phyloP scores from a whole-genome alignment of 64 coral and sea anemone genomes.

The Porites australiensis region DNA sequence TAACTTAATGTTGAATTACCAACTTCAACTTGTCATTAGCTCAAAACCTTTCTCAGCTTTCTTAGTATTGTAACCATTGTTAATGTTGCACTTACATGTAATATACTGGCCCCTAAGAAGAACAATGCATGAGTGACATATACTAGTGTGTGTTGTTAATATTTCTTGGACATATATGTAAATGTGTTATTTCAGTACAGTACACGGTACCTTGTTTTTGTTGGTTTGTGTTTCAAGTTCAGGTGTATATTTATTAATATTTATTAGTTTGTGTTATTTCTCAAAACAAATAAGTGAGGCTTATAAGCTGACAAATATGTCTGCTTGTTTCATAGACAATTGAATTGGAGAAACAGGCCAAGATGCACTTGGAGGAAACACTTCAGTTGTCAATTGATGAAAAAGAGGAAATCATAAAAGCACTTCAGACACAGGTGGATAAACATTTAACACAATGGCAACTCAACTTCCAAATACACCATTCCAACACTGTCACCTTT shows the following conservation, averaged over 20 bases:
- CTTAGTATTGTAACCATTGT: too few relatives aligned
- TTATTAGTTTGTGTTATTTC: too few relatives aligned
- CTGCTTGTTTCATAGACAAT: conserved; percentile 69
- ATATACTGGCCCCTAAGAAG: too few relatives aligned
- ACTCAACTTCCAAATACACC: too few relatives aligned
- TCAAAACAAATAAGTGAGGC: too few relatives aligned
- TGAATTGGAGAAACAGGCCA: conserved; percentile 97
- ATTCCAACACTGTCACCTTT: too few relatives aligned
- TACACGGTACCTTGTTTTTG: not conserved
- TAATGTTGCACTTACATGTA: too few relatives aligned
- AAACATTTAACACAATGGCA: not conserved
- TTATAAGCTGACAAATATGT: not conserved
- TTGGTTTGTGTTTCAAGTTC: not conserved
- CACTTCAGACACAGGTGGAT: conserved; percentile 92
- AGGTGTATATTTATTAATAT: too few relatives aligned
- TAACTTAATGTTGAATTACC: not conserved
- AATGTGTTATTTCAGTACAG: not conserved
- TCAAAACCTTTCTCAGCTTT: too few relatives aligned
- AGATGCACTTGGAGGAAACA: conserved; percentile 97
- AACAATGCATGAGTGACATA: too few relatives aligned
- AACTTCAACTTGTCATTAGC: not conserved
- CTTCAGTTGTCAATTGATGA: conserved; percentile 91
- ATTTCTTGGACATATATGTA: too few relatives aligned
- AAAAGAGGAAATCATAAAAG: conserved; percentile 97
- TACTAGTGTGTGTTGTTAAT: too few relatives aligned